Base-by-base conservation (phyloP, 2,113 vertebrate genomes). In the Phyllostomus hastatus region DNA sequence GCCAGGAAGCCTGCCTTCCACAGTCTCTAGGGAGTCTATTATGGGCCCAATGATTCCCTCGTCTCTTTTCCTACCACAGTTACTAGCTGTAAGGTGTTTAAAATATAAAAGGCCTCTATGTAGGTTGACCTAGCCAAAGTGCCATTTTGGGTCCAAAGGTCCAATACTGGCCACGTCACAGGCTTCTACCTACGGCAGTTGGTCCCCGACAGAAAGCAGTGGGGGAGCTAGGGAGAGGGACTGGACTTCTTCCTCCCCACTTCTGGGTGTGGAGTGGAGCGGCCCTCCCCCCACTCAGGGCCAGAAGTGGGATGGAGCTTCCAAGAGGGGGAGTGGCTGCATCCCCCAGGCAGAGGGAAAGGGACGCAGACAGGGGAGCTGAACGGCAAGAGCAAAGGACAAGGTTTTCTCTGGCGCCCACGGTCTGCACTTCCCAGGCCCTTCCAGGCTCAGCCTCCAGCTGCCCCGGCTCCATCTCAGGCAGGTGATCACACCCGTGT, bases 251-350 rank as follows among this genome's bases (percentile, higher is more conserved):
- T 43, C 26, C 43, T 86, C 20, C 8, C 41, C 38, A 2, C 7
- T 7, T 31, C 19, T n/a, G 67, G n/a, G 33, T 41, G 48, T 24
- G 76, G 19, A 80, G 19, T 0, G 1, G 75, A 22, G 59, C 16
- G 1, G 2, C 31, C 64, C 26, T 61, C 31, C 31, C 2, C 3
- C 1, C 10, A 8, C 1, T 10, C 10, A 15, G 61, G 61, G 24
- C 50, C 75, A 69, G 54, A 22, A 69, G 28, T 46, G 38, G 7
- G 2, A 33, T 26, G 22, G 46, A 48, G 38, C 22, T 43, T 8
- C 17, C 10, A 7, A 22, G 61, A 84, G 52, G 66, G 52, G 24
- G 5, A 33, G 61, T 11, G 28, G n/a, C 41, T 46, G 38, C 16
- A 3, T 31, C 28, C 16, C 43, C 41, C 12, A 43, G 19, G 22